Base-by-base conservation (phyloP, 2,113 vertebrate genomes). In the rabbit (Oryctolagus cuniculus) region DNA sequence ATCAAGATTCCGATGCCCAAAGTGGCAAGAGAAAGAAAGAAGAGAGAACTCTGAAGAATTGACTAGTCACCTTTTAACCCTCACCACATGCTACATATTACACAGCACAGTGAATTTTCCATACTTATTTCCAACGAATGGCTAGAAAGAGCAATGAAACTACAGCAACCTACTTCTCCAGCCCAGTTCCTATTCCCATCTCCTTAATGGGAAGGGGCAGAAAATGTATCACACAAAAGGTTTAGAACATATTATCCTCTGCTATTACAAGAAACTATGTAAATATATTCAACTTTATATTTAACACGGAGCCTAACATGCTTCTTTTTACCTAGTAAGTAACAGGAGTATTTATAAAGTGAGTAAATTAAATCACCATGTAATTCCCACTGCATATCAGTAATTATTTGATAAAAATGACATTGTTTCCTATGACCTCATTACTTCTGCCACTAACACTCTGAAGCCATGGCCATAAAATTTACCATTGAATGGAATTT, bases 301-400 rank as follows among this genome's bases (percentile, higher is more conserved):
- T 86, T 84, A 80, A 55, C 27, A 64, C 19, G 0, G 16, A 51
- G 25, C 4, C 34, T 29, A 58, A 78, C n/a, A 67, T 79, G 4
- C 55, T 82, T 64, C 19, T 49, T 93, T 91, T 94, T 66, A 49
- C 84, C 72, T 86, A 69, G 21, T 44, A 90, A 90, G 22, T 90
- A 5, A 74, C 58, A 31, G 10, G 80, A 67, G 22, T 49, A 87
- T 74, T 82, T 93, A 78, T 58, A 79, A 95, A 87, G 31, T 93
- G 51, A 93, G 44, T 69, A 84, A 78, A 89, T 89, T 64, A 89
- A 92, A 72, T 70, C n/a, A 90, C 74, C 63, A 85, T 87, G 80
- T 73, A 58, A 83, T 93, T 61, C 12, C 51, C 74, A 69, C 38
- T 83, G 9, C 17, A 34, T 83, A 91, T 89, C 79, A 74, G 31